Percentiles rank a stretch among this genome's conserved stretches.
Conservation (phyloP, 2,113 vertebrate genomes). For the Psilopsiagon aymara region DNA sequence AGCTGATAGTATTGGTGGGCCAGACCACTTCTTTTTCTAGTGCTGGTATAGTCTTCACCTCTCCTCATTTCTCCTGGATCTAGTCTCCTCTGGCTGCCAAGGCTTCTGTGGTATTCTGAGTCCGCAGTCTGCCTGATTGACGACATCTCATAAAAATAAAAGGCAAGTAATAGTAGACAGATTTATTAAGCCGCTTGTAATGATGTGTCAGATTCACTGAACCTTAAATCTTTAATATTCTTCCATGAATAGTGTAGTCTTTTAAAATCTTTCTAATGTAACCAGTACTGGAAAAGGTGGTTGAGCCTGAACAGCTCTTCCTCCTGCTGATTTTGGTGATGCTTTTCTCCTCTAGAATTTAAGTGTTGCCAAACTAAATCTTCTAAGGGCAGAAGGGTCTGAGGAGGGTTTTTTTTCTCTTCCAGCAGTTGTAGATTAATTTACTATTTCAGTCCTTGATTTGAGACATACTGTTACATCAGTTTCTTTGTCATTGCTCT, state of each 20-base stretch:
- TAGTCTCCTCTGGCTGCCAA: not conserved
- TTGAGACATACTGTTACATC: not conserved
- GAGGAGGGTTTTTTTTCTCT: not conserved
- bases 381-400: not conserved
- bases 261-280: not conserved
- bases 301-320: not conserved
- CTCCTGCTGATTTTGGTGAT: not conserved
- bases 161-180: not conserved
- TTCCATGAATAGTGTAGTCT: not conserved
- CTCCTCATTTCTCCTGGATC: not conserved
- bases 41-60: not conserved
- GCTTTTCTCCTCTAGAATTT: not conserved
- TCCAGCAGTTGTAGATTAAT: not conserved
- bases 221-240: not conserved
- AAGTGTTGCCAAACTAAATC: not conserved
- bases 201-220: not conserved
- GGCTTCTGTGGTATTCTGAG: not conserved
- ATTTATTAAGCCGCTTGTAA: not conserved
- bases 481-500: not conserved
- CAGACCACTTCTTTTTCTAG: not conserved
- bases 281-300: not conserved
- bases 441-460: not conserved
- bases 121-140: not conserved
- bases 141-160: constrained; percentile 9
- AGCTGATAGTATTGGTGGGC: not conserved